These are phyloP conservation scores for Chloroclystis v-ata DNA, from an alignment of 2,888 invertebrate species.

Conservation along the genomic window DNA sequence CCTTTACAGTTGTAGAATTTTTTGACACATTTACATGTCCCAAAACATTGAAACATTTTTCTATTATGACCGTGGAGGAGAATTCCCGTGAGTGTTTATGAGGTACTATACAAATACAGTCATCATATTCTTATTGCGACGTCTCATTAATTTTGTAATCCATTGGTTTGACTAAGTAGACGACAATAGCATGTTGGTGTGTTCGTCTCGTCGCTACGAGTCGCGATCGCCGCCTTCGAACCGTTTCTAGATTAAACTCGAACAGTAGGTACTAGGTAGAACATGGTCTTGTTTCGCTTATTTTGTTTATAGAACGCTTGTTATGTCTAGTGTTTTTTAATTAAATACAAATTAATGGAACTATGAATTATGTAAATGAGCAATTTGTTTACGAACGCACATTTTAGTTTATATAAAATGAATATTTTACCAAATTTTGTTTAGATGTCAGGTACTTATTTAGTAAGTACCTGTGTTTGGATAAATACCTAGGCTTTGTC, in stretches of 20 bases:
- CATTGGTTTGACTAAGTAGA: not conserved
- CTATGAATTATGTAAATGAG: not conserved
- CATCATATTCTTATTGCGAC: not conserved
- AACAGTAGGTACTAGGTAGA: not conserved
- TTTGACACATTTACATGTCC: conserved; percentile 12
- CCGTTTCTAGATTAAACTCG: not conserved
- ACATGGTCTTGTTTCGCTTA: not conserved
- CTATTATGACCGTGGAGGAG: not conserved
- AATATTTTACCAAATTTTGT: not conserved
- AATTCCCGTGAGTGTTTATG: not conserved
- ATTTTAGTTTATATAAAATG: not conserved
- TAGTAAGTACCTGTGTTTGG: not conserved
- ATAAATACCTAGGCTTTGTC: not conserved
- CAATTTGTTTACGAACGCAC: not conserved
- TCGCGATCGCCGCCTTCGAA: not conserved
- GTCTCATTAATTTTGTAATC: not conserved
- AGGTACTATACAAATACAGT: too few relatives aligned
- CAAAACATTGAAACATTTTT: not conserved
- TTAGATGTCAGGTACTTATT: not conserved
- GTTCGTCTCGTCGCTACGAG: too few relatives aligned
- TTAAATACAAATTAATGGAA: not conserved
- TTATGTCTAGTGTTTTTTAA: not conserved
- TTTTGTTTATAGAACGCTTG: not conserved
- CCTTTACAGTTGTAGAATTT: not conserved
- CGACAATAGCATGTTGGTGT: too few relatives aligned